Conservation (phyloP, 2,797 vertebrate species). For the Pachyuromys duprasi region DNA sequence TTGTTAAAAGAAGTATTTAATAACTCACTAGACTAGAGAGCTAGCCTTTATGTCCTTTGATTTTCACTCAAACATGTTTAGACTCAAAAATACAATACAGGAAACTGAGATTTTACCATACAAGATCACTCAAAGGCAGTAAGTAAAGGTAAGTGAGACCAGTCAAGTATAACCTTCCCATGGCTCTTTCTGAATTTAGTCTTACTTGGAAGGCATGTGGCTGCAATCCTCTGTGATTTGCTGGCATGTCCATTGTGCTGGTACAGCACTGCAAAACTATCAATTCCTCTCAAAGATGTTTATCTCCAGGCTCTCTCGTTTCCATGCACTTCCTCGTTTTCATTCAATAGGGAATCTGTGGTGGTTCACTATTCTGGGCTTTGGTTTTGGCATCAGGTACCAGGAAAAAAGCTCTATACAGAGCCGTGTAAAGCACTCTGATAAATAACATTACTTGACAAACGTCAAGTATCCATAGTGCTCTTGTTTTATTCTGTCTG, state of each 20-base stretch:
- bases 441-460: neutral
- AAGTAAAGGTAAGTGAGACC: neutral
- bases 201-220: neutral
- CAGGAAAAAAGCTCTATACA: accelerated
- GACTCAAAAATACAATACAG: neutral
- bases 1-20: slow-evolving; percentile 34
- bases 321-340: neutral
- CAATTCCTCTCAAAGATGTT: neutral
- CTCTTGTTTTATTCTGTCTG: neutral
- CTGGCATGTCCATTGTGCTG: neutral
- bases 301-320: neutral
- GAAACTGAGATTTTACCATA: neutral
- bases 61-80: neutral
- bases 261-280: neutral
- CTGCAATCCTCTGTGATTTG: neutral
- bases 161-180: neutral
- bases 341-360: neutral
- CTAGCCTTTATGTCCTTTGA: neutral
- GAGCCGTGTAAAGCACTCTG: neutral
- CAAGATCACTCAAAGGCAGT: neutral
- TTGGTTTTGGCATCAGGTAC: neutral
- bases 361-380: neutral
- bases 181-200: neutral
- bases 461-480: neutral
- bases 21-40: neutral